Base-by-base conservation (phyloP, 2,888 invertebrate genomes). In the Dynastes hyllus region DNA sequence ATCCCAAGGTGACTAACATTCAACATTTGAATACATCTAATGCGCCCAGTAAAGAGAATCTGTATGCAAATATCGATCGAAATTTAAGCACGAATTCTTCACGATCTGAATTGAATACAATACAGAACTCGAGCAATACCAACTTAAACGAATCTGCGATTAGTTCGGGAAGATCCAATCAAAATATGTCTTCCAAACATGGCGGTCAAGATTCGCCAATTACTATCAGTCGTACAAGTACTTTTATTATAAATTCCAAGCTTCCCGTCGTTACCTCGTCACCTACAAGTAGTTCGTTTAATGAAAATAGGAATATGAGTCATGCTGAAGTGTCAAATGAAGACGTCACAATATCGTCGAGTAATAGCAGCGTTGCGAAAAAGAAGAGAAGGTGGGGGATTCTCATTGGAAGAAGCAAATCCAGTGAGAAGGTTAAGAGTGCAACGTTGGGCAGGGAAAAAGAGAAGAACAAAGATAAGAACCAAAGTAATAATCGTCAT, bases 381-480 rank as follows among this genome's bases (percentile, higher is more conserved):
- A 94, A 86, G 91, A 93, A 88, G 79, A 91, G 93, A 80, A 88
- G 93, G 27, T 94, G 94, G 94, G 94, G 93, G 13, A 91, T 94
- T 84, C 91, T 94, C 79, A 93, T 94, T 87, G 91, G 94, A 1
- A 91, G 91, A 79, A 90, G 90, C 81, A 93, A 93, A 83, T 88
- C 89, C 6, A 90, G 89, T 61, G 91, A 91, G 79, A 91, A 92
- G 82, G 91, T 91, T 79, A 92, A 94, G 83, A 93, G 93, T 81
- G 94, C 94, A 0, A 94, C 94, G 3, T 87, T 94, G 70, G 94
- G 94, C 0, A 90, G 94, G 80, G 93, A 94, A 81, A 91, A 92
- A 81, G 90, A 90, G n/a, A 91, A 91, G 79, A 89, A 89, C 71
- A 90, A 90, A 83, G 89, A 88, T 83, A 88, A 90, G 83, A 88